Base-by-base conservation (phyloP, 2,797 vertebrate species). In the Oreochromis mossambicus region DNA sequence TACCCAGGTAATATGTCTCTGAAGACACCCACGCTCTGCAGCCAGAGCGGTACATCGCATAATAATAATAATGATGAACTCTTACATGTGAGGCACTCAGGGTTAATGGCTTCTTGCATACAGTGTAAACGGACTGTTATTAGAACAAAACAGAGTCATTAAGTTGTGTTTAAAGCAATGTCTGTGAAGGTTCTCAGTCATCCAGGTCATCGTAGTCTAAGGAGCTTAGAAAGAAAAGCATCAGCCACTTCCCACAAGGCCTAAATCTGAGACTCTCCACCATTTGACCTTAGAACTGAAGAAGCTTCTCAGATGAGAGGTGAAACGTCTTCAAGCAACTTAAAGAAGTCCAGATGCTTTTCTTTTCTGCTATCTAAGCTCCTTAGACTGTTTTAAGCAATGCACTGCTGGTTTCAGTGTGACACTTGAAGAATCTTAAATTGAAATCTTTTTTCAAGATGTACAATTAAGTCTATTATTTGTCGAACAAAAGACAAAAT, bases 1-100 rank as follows among this genome's bases (percentile, higher is more conserved):
- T 93, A 81, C 93, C 88, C 5, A 94, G 92, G 88, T 94, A 79
- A 41, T 12, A 14, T 17, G 26, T 68, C 29, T 83, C 7, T 58
- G 55, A 55, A 75, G 32, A 78, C 77, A 54, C n/a, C 29, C 32
- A 54, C 10, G 19, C 7, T 32, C 17, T 24, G 80, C 14, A n/a
- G 7, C 36, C 63, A 68, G 36, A 68, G n/a, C 13, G 0, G 36
- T 43, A 43, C 38, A 68, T 26, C 21, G 6, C 3, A 24, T 68
- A 68, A 68, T 43, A 43, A 68, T 43, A 43, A 43, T 21, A 68
- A 43, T 29, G 24, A 56, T 56, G 26, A 56, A 32, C 26, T 29
- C 55, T 9, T 56, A 29, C 3, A 3, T 68, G 36, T 9, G 34
- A 1, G 21, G 12, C 1, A 15, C 12, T 43, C 3, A 15, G 1